phyloP scores from a whole-genome alignment of 2,888 invertebrate species.

The Volucella bombylans region DNA sequence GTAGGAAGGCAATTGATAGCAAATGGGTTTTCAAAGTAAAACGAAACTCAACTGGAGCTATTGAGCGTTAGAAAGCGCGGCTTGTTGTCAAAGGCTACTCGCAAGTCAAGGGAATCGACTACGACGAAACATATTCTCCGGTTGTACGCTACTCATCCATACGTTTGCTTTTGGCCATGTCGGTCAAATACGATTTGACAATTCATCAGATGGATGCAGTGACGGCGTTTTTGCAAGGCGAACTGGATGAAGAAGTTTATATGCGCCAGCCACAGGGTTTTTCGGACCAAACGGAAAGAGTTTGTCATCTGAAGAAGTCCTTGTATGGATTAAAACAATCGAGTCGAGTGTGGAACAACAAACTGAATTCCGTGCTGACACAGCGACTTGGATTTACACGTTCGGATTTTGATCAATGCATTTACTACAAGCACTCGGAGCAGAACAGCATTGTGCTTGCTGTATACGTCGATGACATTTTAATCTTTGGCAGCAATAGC shows the following conservation, averaged over 20 bases:
- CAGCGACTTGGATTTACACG: neutral
- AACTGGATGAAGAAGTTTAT: slow-evolving; percentile 48
- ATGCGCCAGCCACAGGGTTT: slow-evolving; percentile 57
- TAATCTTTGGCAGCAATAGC: neutral
- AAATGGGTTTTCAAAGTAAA: slow-evolving; percentile 59
- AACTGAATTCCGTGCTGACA: slow-evolving; percentile 16
- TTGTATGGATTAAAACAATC: slow-evolving; percentile 67
- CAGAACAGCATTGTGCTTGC: too few species aligned
- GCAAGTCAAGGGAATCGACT: slow-evolving; percentile 60
- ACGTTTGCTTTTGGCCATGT: slow-evolving; percentile 31
- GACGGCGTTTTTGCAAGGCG: slow-evolving; percentile 54
- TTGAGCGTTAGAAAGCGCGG: slow-evolving; percentile 57
- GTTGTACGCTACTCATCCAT: slow-evolving; percentile 36
- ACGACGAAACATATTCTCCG: slow-evolving; percentile 54
- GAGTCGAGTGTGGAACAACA: slow-evolving; percentile 59
- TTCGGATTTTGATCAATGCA: too few species aligned
- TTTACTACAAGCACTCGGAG: too few species aligned
- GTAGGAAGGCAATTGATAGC: slow-evolving; percentile 50
- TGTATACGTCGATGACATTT: too few species aligned
- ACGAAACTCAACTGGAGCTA: slow-evolving; percentile 38
- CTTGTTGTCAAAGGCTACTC: slow-evolving; percentile 64
- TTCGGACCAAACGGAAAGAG: slow-evolving; percentile 31
- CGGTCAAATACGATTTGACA: slow-evolving; percentile 37
- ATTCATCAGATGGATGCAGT: slow-evolving; percentile 59
- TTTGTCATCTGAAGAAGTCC: slow-evolving; percentile 48